Percentiles rank a stretch among this genome's conserved stretches.
phyloP scores from a whole-genome alignment of 2,113 vertebrate genomes.

The Calonectris borealis region DNA sequence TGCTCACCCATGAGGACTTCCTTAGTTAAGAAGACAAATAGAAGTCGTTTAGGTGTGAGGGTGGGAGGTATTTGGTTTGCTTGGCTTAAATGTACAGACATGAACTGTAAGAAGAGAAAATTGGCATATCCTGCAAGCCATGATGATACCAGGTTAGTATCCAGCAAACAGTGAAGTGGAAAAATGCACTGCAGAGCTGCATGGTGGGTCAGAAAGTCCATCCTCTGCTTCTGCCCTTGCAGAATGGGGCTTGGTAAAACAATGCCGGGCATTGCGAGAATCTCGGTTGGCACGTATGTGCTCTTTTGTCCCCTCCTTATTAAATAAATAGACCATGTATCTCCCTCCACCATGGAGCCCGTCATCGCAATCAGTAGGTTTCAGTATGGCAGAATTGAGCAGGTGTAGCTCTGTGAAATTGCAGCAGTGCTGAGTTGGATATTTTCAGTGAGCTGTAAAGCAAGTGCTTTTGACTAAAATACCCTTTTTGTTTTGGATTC shows the following conservation, averaged over 20 bases:
- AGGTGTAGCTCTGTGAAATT: constrained; percentile 29
- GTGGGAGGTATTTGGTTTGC: not conserved
- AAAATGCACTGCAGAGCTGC: not conserved
- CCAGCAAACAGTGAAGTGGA: not conserved
- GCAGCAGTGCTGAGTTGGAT: constrained; percentile 26
- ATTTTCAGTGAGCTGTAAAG: constrained; percentile 20
- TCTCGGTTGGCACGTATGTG: not conserved
- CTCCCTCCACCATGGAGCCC: not conserved
- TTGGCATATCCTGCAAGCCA: constrained; percentile 14
- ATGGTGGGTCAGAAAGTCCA: not conserved
- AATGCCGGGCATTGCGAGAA: not conserved
- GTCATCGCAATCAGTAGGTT: not conserved
- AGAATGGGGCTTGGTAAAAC: not conserved
- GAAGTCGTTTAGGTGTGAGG: not conserved
- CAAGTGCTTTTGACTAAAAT: constrained; percentile 29
- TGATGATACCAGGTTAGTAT: not conserved
- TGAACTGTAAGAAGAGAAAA: not conserved
- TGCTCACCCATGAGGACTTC: not conserved
- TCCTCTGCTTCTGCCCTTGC: not conserved
- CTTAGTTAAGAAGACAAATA: not conserved
- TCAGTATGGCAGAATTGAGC: not conserved
- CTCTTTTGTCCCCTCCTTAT: constrained; percentile 3
- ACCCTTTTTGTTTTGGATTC: constrained; percentile 42
- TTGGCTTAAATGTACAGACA: not conserved
- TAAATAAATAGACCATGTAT: constrained; percentile 1